Evolutionary conservation across 2,113 vertebrate species (phyloP), one percentile per base, ranked within the genome.

Genomic region (Corvus hawaiiensis): DNA sequence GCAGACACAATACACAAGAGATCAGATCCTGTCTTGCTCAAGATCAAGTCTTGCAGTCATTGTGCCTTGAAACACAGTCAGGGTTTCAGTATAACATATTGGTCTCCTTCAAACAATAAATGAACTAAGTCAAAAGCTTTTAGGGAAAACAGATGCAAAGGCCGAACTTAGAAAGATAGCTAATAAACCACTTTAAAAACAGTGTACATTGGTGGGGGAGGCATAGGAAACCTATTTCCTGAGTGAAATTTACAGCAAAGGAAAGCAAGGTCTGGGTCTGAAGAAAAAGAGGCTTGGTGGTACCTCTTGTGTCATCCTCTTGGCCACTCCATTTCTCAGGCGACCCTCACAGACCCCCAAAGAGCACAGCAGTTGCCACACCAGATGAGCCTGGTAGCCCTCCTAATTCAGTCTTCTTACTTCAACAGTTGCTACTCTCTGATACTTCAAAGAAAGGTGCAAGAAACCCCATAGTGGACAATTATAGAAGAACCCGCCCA

Each of bases 401-500:
- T 46, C 67, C 84, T 84, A 76, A 96, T 88, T 61, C 90, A 46
- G 56, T 15, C 75, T 91, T 75, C 90, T 84, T 87, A 52, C 52
- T 91, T 61, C 69, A 67, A 52, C 84, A 88, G 68, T 90, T 96
- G 81, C 54, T 48, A 24, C 79, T 67, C 63, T 78, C 44, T 54
- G 52, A 19, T 51, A 62, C 86, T 95, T 95, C 82, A 90, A 90
- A 91, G 84, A 85, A 94, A 97, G 84, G 84, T 95, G 66, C 3
- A 35, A 96, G 76, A 96, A 94, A 94, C 52, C 72, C 81, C 15
- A 1, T 20, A 90, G 86, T 68, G 87, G 92, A 94, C 92, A 93
- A 95, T 93, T 90, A 95, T 23, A 84, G 86, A 95, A 93, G 46
- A 96, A 89, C 68, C 75, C 87, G 23, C 80, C 93, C 94, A 86